These are phyloP conservation scores for Eptatretus burgeri DNA, from an alignment of 2,113 vertebrate genomes.

Conservation along the genomic window DNA sequence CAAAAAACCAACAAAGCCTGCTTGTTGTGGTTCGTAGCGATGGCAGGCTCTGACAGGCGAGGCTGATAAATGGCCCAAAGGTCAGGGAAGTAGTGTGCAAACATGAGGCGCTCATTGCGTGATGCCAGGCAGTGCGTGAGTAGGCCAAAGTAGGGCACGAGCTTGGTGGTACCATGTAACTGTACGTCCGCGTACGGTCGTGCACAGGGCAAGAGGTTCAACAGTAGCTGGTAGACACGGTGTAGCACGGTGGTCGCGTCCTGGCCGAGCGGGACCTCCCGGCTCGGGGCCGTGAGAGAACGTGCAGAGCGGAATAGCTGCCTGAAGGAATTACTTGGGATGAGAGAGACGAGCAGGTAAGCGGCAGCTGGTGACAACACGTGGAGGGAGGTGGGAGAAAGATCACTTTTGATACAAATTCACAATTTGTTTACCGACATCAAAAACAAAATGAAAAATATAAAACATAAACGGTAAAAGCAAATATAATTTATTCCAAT, in stretches of 20 bases:
- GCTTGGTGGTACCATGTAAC: constrained; percentile 85
- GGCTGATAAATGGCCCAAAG: constrained; percentile 99
- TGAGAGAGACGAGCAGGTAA: constrained; percentile 94
- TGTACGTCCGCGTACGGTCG: constrained; percentile 91
- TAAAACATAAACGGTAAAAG: too few species aligned
- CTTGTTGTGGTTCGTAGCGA: constrained; percentile 98
- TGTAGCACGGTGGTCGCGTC: constrained; percentile 91
- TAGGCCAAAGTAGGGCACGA: constrained; percentile 96
- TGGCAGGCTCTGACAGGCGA: constrained; percentile 85
- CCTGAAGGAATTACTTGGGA: constrained; percentile 98
- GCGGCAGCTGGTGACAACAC: constrained; percentile 38
- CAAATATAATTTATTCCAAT: too few species aligned
- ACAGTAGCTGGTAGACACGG: constrained; percentile 84
- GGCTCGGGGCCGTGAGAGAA: constrained; percentile 73
- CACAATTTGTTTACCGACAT: too few species aligned
- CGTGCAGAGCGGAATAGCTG: constrained; percentile 98
- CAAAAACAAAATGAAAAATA: too few species aligned
- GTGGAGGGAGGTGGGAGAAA: not conserved
- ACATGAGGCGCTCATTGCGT: constrained; percentile 98
- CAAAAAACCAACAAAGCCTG: constrained; percentile 94
- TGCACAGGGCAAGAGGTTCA: constrained; percentile 67
- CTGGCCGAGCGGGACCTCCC: constrained; percentile 73
- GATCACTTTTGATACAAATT: too few species aligned
- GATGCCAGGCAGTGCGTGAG: constrained; percentile 98
- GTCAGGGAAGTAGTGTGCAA: constrained; percentile 96